Conservation (phyloP, 1,140 invertebrate species). For the Drosophila varians region DNA sequence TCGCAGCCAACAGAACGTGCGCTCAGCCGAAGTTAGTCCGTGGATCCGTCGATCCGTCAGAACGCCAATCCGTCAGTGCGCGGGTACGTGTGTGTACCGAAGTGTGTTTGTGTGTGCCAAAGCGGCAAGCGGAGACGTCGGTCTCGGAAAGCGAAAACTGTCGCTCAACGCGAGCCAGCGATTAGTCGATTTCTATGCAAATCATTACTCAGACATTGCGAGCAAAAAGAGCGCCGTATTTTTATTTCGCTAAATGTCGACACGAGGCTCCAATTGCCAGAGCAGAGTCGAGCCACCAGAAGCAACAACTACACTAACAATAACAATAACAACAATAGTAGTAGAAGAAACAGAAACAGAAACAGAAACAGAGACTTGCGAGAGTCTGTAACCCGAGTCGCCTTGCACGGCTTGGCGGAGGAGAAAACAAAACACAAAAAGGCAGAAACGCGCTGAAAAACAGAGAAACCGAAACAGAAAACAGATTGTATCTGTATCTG, state of each 20-base stretch:
- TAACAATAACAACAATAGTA: constrained; percentile 3
- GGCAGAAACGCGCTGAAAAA: constrained; percentile 35
- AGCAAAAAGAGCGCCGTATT: constrained; percentile 76
- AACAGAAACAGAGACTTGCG: constrained; percentile 34
- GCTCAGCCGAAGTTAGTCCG: constrained; percentile 2
- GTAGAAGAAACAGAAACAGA: neutral
- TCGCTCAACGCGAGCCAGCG: constrained; percentile 64
- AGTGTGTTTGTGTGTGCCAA: constrained; percentile 18
- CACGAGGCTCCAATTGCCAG: constrained; percentile 62
- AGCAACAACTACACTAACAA: neutral
- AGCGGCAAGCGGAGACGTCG: neutral
- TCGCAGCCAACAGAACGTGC: constrained; percentile 26
- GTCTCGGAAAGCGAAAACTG: constrained; percentile 68
- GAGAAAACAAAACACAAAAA: constrained; percentile 29
- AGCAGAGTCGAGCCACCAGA: constrained; percentile 15
- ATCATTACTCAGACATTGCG: constrained; percentile 63
- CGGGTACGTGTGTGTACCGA: constrained; percentile 6
- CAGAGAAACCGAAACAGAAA: constrained; percentile 51
- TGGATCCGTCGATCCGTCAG: neutral
- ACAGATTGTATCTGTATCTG: constrained; percentile 77
- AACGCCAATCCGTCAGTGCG: neutral
- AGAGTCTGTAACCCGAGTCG: constrained; percentile 71
- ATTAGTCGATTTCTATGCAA: constrained; percentile 76
- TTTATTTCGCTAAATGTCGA: constrained; percentile 81
- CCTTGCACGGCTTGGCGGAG: constrained; percentile 19